Conservation (phyloP, 2,888 invertebrate genomes). For the Tetranychus piercei region DNA sequence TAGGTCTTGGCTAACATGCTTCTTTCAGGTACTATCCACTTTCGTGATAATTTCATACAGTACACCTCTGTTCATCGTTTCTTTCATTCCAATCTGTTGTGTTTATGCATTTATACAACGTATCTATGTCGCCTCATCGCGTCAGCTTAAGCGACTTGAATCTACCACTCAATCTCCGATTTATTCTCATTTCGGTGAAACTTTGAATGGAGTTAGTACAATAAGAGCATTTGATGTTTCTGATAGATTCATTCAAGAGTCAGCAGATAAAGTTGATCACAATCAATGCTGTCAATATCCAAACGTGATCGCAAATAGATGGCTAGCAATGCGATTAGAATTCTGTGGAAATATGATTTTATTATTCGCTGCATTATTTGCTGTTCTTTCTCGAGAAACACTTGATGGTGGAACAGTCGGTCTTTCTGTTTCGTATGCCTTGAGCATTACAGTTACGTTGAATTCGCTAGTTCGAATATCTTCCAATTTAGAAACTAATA, state of each 20-base stretch:
- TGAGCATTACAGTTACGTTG: constrained; percentile 41
- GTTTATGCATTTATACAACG: constrained; percentile 50
- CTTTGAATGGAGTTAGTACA: constrained; percentile 57
- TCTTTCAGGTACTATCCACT: neutral
- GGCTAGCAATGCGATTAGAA: constrained; percentile 85
- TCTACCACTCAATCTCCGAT: constrained; percentile 86
- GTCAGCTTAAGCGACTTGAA: constrained; percentile 80
- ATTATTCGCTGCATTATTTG: constrained; percentile 79
- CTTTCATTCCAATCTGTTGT: constrained; percentile 50
- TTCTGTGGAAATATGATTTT: constrained; percentile 91
- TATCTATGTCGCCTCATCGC: constrained; percentile 29
- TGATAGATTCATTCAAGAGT: constrained; percentile 64
- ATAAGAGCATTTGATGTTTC: constrained; percentile 69
- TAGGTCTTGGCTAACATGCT: neutral
- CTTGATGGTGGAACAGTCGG: constrained; percentile 49
- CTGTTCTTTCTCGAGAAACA: constrained; percentile 55
- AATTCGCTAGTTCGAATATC: constrained; percentile 41
- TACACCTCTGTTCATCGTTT: constrained; percentile 54
- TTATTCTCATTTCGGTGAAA: constrained; percentile 90
- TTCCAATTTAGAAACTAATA: constrained; percentile 40
- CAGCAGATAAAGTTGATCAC: constrained; percentile 69
- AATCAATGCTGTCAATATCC: constrained; percentile 86
- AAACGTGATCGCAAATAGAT: constrained; percentile 70
- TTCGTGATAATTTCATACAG: neutral
- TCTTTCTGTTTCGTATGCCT: constrained; percentile 38